Evolutionary conservation across 2,888 invertebrate genomes (phyloP), one percentile per base, ranked within the genome.

Genomic region (Synergus umbraculus): DNA sequence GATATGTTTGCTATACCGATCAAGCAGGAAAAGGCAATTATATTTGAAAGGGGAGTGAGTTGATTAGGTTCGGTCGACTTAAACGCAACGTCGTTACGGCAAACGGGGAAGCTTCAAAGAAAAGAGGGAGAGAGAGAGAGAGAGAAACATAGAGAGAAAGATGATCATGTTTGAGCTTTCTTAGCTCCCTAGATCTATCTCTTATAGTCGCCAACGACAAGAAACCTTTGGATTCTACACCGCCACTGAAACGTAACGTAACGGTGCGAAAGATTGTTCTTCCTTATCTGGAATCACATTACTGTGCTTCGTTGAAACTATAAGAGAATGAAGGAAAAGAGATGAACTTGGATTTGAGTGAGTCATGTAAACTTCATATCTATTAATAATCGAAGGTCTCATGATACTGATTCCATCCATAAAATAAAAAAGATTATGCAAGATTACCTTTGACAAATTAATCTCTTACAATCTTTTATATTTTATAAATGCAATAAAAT

Each of bases 31-130:
- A 69, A 66, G 49, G 49, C 69, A 69, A 54, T 69, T 73, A 29
- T 73, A 37, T 73, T 54, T 54, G 37, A 73, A 69, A 69, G 69
- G 69, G 54, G 69, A 73, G 49, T 66, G 66, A 73, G 49, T 73
- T 73, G 69, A 73, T 73, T 73, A 73, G 29, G 49, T 73, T 73
- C 37, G 54, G 22, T 49, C 37, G 69, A 73, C 46, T 37, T 73
- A 73, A 46, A 73, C 37, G 37, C 69, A 54, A 73, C 13, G 49
- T 69, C 49, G 69, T 73, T 73, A 49, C 29, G 49, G 29, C 69
- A 54, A 73, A 66, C 43, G 66, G 43, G 29, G 66, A 46, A 12
- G 46, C 46, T 10, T 66, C 43, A 66, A 66, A 66, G 66, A 66
- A 66, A 43, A 44, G 18, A 44, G 9, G 41, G 43, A 44, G 18